Evolutionary conservation across 2,888 invertebrate genomes (phyloP), one percentile per base, ranked within the genome.

Genomic region (Thymelicus sylvestris): DNA sequence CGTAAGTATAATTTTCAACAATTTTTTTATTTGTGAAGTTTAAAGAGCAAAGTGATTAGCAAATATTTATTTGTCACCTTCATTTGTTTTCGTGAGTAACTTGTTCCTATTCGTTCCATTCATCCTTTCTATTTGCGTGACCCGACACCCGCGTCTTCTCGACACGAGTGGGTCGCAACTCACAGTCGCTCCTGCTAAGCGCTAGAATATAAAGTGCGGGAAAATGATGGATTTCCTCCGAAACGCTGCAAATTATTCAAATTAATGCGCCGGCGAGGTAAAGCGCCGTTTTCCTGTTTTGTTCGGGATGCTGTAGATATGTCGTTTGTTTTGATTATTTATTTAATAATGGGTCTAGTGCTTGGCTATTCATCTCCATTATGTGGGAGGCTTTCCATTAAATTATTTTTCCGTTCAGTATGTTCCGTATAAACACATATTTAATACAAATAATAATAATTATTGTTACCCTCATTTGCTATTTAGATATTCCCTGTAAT

Each of bases 221-320:
- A 80, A 84, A 83, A 85, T 87, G 86, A 87, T 86, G 86, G 84
- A 86, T 86, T 83, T 77, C 81, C 74, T 78, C 78, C 79, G 74
- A 81, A 85, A 83, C 80, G 80, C 74, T 75, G 76, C 76, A 82
- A 89, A 87, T 87, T 91, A 91, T 91, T 91, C 83, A 88, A 91
- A 91, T 91, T 81, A 86, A 91, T 89, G 81, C 90, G 76, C 77
- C 77, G 52, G 67, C 75, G 77, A 67, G 67, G 64, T 74, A 73
- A 77, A 74, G 76, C 72, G 72, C 72, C 77, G 72, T 74, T 66
- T 75, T 73, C 68, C 74, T 80, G 78, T 83, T 84, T 82, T 82
- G 79, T 83, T 79, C 81, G 1, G 39, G 60, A 60, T 44, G 61
- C 61, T 67, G 61, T 62, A 67, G 47, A 57, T 61, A 61, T 66